Conservation (phyloP, 2,888 invertebrate genomes). For the Synanthedon myopaeformis region DNA sequence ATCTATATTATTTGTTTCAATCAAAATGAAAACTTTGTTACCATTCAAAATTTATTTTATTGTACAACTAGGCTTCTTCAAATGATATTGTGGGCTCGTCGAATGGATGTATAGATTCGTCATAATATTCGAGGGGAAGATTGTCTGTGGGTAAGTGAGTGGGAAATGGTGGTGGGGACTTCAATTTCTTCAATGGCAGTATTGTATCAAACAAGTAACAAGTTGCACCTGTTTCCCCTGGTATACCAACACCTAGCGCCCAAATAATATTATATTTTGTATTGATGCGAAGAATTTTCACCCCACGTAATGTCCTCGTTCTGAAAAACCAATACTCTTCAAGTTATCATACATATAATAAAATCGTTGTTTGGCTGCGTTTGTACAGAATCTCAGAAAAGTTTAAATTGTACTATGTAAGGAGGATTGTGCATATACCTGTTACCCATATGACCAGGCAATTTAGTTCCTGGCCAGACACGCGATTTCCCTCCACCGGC, state of each 20-base stretch:
- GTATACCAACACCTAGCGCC: conserved; percentile 83
- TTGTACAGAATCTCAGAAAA: no score
- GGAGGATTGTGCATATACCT: conserved; percentile 47
- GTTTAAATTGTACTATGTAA: not conserved
- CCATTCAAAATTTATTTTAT: not conserved
- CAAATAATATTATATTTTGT: conserved; percentile 95
- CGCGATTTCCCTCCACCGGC: conserved; percentile 87
- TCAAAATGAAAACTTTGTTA: no score
- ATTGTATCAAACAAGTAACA: conserved; percentile 87
- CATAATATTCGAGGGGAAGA: conserved; percentile 79
- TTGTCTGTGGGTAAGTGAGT: conserved; percentile 77
- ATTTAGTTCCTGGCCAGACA: conserved; percentile 93
- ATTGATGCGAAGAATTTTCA: conserved; percentile 90
- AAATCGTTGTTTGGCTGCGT: conserved; percentile 3
- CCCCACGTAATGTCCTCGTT: conserved; percentile 72
- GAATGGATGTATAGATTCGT: conserved; percentile 81
- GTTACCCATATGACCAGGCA: conserved; percentile 98
- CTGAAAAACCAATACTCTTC: conserved; percentile 23
- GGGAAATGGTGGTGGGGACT: conserved; percentile 80
- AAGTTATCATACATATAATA: no score
- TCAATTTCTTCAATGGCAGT: conserved; percentile 71
- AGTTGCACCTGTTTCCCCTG: conserved; percentile 85
- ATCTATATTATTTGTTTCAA: no score
- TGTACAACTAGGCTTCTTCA: conserved; percentile 37
- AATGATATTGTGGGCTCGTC: conserved; percentile 77